Percentiles rank a stretch among this genome's conserved stretches.
Evolutionary conservation across 2,888 invertebrate genomes (phyloP).

Genomic region (Hyles lineata): DNA sequence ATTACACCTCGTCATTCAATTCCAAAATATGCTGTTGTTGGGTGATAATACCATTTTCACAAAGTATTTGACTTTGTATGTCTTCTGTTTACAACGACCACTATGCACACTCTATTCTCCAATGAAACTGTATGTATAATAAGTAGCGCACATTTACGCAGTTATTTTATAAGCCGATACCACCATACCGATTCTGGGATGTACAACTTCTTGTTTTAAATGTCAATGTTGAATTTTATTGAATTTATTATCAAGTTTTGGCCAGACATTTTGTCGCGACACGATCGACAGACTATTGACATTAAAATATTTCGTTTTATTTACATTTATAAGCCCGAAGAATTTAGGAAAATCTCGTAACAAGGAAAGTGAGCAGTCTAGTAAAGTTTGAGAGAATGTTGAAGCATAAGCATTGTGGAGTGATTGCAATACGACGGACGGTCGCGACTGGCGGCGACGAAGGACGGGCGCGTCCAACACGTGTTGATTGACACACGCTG

Average conservation of each 20-base stretch:
- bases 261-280: constrained; percentile 6
- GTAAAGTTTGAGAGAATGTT: not conserved
- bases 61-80: not conserved
- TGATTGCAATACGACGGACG: not conserved
- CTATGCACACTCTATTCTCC: not conserved
- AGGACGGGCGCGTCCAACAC: not conserved
- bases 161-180: not conserved
- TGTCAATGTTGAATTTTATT: constrained; percentile 6
- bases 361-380: not conserved
- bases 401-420: not conserved
- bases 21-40: not conserved
- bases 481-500: constrained; percentile 21
- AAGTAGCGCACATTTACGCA: not conserved
- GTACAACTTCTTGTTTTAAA: not conserved
- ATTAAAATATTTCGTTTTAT: not conserved
- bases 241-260: not conserved
- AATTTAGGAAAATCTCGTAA: not conserved
- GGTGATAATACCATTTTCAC: not conserved
- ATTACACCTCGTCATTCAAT: not conserved
- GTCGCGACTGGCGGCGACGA: constrained; percentile 17
- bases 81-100: not conserved
- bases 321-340: not conserved
- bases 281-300: not conserved
- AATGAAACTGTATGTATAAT: not conserved
- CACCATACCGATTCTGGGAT: not conserved